Evolutionary conservation across 2,113 vertebrate species (phyloP), one percentile per base, ranked within the genome.

Genomic region (Nesoenas mayeri): DNA sequence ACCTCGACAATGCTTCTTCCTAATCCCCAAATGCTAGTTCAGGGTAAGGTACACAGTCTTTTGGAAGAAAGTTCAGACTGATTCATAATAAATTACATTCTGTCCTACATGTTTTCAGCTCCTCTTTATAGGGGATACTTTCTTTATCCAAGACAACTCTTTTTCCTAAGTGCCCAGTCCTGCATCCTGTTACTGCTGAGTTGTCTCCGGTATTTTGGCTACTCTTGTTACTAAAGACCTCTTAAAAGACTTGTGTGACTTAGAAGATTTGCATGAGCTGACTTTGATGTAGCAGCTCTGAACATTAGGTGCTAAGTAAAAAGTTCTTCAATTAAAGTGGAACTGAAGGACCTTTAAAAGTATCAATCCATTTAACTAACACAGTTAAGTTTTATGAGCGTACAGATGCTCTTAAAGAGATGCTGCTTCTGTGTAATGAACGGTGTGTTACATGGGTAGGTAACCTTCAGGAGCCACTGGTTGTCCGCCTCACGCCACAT

Each of bases 61-160:
- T 86, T 86, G 79, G 83, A 89, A 84, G 57, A 85, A 92, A 75
- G 58, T 91, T 92, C 54, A 81, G 54, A 32, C 82, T 84, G 75
- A 69, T 85, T 73, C 5, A 18, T 82, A 38, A 72, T 75, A 89
- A 88, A 69, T 47, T 61, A n/a, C 5, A 1, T 74, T 71, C 34
- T 48, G 42, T 77, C 7, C 44, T 79, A 29, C 25, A 2, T 66
- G 56, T 15, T 89, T 89, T 71, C 83, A 94, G 17, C 56, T 72
- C 7, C 4, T 69, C 26, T 89, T 80, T 48, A 2, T 57, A 62
- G 26, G 50, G 38, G 89, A 8, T 82, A 60, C 88, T 88, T 85
- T 87, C 32, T 80, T 17, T 85, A 67, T 74, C 42, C 51, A 42
- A 70, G 60, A 66, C 6, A 67, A 11, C 15, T 56, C 20, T 66